A percentile compares a stretch with the other conserved stretches of the same genome.
These are phyloP conservation scores for Takifugu flavidus DNA, from an alignment of 2,113 vertebrate genomes.

Conservation along the genomic window DNA sequence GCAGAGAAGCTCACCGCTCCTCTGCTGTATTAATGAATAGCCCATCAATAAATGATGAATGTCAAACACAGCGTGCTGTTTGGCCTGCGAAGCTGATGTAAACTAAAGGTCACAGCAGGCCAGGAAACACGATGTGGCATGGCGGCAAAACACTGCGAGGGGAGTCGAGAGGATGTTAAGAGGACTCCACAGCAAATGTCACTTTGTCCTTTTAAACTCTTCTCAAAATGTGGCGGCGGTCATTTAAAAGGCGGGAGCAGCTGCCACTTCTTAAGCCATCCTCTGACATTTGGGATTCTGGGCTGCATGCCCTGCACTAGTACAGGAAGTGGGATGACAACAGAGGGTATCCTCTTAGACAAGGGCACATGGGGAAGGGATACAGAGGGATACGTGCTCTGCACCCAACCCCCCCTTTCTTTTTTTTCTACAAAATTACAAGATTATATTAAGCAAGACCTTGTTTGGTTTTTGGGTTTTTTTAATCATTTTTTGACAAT, in stretches of 20 bases:
- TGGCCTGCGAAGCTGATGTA: constrained; percentile 50
- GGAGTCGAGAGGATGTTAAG: constrained; percentile 38
- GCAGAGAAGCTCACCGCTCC: constrained; percentile 50
- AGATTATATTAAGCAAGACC: too few relatives aligned
- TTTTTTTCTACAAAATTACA: too few relatives aligned
- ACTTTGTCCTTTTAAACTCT: constrained; percentile 56
- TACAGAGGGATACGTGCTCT: constrained; percentile 1
- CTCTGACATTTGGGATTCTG: constrained; percentile 60
- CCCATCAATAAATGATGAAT: constrained; percentile 80
- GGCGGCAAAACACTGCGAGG: constrained; percentile 28
- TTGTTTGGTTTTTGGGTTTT: too few relatives aligned
- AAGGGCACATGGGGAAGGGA: constrained; percentile 35
- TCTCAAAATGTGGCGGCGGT: constrained; percentile 48
- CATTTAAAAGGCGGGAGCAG: constrained; percentile 65
- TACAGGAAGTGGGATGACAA: constrained; percentile 39
- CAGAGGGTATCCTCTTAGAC: constrained; percentile 24
- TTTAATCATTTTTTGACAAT: too few relatives aligned
- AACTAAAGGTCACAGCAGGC: constrained; percentile 49
- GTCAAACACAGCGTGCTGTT: constrained; percentile 74
- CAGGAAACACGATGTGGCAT: constrained; percentile 34
- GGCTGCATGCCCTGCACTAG: constrained; percentile 37
- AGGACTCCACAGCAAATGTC: constrained; percentile 68
- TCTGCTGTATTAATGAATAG: constrained; percentile 69
- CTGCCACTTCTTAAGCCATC: constrained; percentile 65
- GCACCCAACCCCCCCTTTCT: too few relatives aligned